Base-by-base conservation (phyloP, 2,888 invertebrate species). In the Anagyrus pseudococci region DNA sequence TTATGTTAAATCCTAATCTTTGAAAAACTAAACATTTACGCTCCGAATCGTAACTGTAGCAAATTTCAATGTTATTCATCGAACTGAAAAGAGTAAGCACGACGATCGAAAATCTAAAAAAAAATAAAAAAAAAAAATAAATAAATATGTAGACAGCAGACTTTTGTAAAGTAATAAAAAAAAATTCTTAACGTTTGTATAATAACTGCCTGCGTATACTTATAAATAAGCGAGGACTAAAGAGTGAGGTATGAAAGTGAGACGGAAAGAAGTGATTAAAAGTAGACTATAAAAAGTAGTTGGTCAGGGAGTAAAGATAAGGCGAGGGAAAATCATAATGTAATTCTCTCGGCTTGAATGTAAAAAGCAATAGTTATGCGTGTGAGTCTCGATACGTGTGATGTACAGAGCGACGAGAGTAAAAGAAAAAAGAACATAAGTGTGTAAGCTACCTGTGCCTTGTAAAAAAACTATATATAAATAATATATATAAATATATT, bases 361-460 rank as follows among this genome's bases (percentile, higher is more conserved):
- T 70, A 70, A 73, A 75, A 77, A 77, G 77, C 77, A 77, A 76
- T 77, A 77, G 68, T 64, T 69, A 70, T 64, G 68, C 68, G 57
- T 58, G 69, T 48, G 61, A 54, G 72, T 62, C 57, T 58, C 22
- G 57, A 44, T 68, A 63, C 57, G 65, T 68, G 70, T 69, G 69
- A 70, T 67, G 68, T 68, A 66, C 66, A 69, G 68, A 70, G 63
- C 67, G 71, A 70, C 67, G 63, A 67, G 63, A 67, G 64, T 63
- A 71, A 71, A 73, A 64, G 73, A 76, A 46, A 33, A 8, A 33
- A 43, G 7, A n/a, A 43, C 7, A 19, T 74, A 76, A 73, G 78
- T 77, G 76, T 80, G 79, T 79, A 77, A 80, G 78, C 79, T 79
- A 80, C 79, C 77, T 80, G 80, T 80, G 80, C 80, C 80, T 80